Conservation (phyloP, 1,140 invertebrate genomes). For the Sipha flava region DNA sequence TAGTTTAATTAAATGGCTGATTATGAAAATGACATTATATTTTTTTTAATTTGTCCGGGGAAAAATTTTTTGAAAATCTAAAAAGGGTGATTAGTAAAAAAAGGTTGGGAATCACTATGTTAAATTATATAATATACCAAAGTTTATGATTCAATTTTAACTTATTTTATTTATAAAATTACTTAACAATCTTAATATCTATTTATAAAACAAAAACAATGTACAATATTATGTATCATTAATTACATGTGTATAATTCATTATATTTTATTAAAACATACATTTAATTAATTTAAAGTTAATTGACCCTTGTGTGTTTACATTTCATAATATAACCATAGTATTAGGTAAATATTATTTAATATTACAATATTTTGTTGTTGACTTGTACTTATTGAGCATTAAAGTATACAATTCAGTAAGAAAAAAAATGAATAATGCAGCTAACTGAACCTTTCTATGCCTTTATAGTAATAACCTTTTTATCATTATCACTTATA, state of each 20-base stretch:
- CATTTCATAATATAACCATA: background rate
- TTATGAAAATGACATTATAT: too few species aligned
- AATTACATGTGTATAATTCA: background rate
- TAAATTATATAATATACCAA: background rate
- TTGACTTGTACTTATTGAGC: background rate
- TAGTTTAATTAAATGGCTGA: too few species aligned
- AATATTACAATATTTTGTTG: background rate
- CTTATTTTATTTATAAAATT: constrained; percentile 4
- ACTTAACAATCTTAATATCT: background rate
- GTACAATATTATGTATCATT: background rate
- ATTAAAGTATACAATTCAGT: too few species aligned
- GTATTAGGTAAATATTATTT: background rate
- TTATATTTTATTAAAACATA: background rate
- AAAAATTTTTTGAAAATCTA: too few species aligned
- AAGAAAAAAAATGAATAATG: background rate
- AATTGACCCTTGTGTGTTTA: background rate
- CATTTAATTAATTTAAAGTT: background rate
- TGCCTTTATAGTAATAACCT: too few species aligned
- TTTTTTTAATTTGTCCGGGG: too few species aligned
- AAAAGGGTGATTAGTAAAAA: too few species aligned
- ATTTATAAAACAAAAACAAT: background rate
- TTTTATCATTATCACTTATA: too few species aligned
- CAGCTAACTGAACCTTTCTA: background rate
- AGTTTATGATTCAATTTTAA: background rate
- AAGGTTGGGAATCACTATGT: too few species aligned